Percentiles rank a stretch among this genome's conserved stretches.
Evolutionary conservation across 2,113 vertebrate species (phyloP).

Genomic region (Pluvianellus socialis): DNA sequence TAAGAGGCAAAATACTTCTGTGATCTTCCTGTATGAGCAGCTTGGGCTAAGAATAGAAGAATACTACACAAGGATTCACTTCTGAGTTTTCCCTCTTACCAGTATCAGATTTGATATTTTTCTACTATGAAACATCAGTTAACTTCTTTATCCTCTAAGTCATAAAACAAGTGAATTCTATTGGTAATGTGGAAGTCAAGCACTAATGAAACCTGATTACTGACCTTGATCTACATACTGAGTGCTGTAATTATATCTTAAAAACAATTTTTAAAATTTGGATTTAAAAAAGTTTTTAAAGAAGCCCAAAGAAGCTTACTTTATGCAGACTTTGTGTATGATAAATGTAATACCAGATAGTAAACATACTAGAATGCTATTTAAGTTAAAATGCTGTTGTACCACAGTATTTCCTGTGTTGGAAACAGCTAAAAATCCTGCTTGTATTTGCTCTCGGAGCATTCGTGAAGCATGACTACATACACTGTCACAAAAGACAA

Average conservation of each 20-base stretch:
- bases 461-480: neutral
- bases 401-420: slow-evolving; percentile 20
- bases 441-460: neutral
- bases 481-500: slow-evolving; percentile 17
- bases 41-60: neutral
- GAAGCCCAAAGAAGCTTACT: slow-evolving; percentile 1
- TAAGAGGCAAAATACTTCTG: neutral
- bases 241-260: slow-evolving; percentile 10
- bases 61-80: neutral
- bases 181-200: slow-evolving; percentile 9
- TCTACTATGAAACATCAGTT: neutral
- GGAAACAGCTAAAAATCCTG: neutral
- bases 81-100: neutral
- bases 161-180: slow-evolving; percentile 8
- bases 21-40: neutral
- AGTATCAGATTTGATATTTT: neutral
- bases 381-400: slow-evolving; percentile 35
- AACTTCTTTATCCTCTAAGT: neutral
- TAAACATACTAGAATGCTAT: slow-evolving; percentile 27
- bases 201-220: slow-evolving; percentile 56
- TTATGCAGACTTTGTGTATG: slow-evolving; percentile 25
- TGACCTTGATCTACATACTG: slow-evolving; percentile 42
- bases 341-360: slow-evolving; percentile 45
- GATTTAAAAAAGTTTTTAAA: neutral
- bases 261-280: neutral